Evolutionary conservation across 2,888 invertebrate species (phyloP).

Genomic region (Matsumyia berberina): DNA sequence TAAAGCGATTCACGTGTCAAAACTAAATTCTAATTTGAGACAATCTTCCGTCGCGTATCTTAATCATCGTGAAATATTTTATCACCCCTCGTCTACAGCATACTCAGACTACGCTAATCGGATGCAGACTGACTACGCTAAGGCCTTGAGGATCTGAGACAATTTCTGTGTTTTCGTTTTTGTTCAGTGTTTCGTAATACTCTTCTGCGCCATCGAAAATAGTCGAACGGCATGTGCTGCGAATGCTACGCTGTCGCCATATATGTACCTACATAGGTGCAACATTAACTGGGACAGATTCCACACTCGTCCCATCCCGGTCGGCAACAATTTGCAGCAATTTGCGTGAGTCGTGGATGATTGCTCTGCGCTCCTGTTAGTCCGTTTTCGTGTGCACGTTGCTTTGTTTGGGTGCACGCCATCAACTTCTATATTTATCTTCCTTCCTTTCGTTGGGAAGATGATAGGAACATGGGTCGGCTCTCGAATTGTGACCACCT

Average conservation of each 20-base stretch:
- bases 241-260: slow-evolving; percentile 30
- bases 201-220: slow-evolving; percentile 50
- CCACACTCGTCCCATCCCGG: slow-evolving; percentile 19
- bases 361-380: not conserved
- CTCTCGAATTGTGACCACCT: slow-evolving; percentile 16
- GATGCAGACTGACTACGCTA: slow-evolving; percentile 53
- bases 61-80: slow-evolving; percentile 54
- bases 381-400: slow-evolving; percentile 6
- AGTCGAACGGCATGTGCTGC: slow-evolving; percentile 48
- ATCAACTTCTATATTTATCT: slow-evolving; percentile 34
- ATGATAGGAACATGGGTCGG: not conserved
- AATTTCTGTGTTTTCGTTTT: not conserved
- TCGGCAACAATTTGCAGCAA: slow-evolving; percentile 23
- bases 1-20: slow-evolving; percentile 62
- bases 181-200: slow-evolving; percentile 35
- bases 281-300: slow-evolving; percentile 66
- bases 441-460: slow-evolving; percentile 12
- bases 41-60: slow-evolving; percentile 53
- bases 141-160: slow-evolving; percentile 34
- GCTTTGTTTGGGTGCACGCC: slow-evolving; percentile 32
- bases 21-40: slow-evolving; percentile 52
- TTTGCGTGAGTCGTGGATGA: slow-evolving; percentile 16
- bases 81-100: slow-evolving; percentile 38
- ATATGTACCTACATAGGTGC: slow-evolving; percentile 49
- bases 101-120: slow-evolving; percentile 44